Base-by-base conservation (phyloP, 2,888 invertebrate genomes). In the Venusia cambrica region DNA sequence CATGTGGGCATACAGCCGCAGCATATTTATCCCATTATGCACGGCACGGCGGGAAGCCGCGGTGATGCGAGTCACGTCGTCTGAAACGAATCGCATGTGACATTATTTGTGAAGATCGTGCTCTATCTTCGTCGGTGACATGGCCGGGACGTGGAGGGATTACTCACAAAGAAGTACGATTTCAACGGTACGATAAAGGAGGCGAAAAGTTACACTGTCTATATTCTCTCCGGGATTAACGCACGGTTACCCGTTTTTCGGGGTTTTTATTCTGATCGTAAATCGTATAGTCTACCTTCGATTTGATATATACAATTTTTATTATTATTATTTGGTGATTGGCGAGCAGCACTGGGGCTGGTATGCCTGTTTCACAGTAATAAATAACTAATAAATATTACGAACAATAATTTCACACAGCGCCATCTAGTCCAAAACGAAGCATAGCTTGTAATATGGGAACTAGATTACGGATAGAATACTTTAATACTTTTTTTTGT, bases 51-150 rank as follows among this genome's bases (percentile, higher is more conserved):
- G 68, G 67, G 66, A 67, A 64, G 70, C 71, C 73, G 70, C 73
- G 74, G 71, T 61, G 78, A 87, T 85, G 85, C 85, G 79, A 83
- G 87, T 83, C 87, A 85, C 87, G 87, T 85, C 73, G 69, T 62
- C 72, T 70, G 84, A 85, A 87, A 87, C 85, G 85, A 87, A 87
- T 87, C 87, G 85, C 85, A 85, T 87, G 87, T 85, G 87, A 87
- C 87, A 87, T 87, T 87, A 87, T 87, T 87, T 87, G 85, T 85
- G 85, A 87, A 85, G 85, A 87, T 87, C 85, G 87, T 85, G 87
- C 85, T 87, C 85, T 87, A 85, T 85, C 87, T 85, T 85, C 85
- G 85, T 85, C 87, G 80, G 77, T 78, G 81, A 81, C 84, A 78
- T 80, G 68, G 73, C 70, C 55, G 76, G 74, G 78, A 84, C 84